Base-by-base conservation (phyloP, 2,888 invertebrate species). In the Monoplex corrugatus region DNA sequence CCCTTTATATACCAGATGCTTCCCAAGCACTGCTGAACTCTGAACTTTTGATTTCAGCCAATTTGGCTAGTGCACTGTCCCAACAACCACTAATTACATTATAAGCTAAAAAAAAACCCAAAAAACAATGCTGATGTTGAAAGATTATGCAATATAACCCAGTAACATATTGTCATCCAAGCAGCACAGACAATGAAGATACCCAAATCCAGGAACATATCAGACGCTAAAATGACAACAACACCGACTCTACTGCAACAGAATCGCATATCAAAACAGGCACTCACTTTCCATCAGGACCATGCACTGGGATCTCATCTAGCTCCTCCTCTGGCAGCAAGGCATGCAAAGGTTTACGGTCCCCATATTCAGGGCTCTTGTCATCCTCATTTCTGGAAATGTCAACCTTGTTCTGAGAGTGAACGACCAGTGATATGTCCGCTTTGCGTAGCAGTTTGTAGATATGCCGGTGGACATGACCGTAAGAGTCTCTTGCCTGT, bases 301-400 rank as follows among this genome's bases (percentile, higher is more conserved):
- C 94, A 91, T 95, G 95, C 2, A 95, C 95, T 16, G 95, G 95
- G 0, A 95, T 92, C 87, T 95, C 94, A 68, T 95, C 95, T 10
- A 91, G 92, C 35, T 94, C 94, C 38, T 95, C 95, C 75, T 95
- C 95, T 0, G 95, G 94, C 16, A 95, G 92, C 63, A 94, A 90
- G 19, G 95, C 95, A 88, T 95, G 95, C 3, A 95, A 94, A 16
- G 95, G 95, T 86, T 92, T 94, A 44, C 92, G 87, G 40, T 88
- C 92, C 8, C 90, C 89, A 8, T 72, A 57, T 23, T 63, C 80
- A 3, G 89, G 87, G 13, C 90, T 50, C 38, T 85, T 44, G 38
- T 13, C 16, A 35, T 72, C 72, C 87, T 78, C 80, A 28, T 83
- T 89, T 84, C 78, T 88, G 44, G 45, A 57, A 50, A 87, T 80